Percentiles rank a stretch among this genome's conserved stretches.
These are phyloP conservation scores for Actinernus sp. DNA, from an alignment of 92 coral and sea anemone species.

Conservation along the genomic window DNA sequence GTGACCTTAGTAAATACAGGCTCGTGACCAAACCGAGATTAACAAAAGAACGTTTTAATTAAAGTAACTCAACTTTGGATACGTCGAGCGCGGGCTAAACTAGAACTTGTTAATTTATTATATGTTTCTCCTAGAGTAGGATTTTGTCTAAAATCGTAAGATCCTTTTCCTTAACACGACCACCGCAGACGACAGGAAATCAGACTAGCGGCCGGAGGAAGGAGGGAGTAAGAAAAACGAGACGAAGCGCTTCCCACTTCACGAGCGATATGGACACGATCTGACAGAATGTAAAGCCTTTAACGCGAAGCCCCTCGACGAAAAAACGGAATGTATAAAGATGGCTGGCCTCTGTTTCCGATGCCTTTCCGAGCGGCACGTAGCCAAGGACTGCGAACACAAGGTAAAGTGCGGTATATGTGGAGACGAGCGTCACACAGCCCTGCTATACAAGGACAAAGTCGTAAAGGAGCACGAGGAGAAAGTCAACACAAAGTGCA, in stretches of 20 bases:
- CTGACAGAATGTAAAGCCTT: slow-evolving; percentile 54
- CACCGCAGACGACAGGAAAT: too few species aligned
- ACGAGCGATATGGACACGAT: slow-evolving; percentile 61
- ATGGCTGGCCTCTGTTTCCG: slow-evolving; percentile 63
- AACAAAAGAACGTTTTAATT: too few species aligned
- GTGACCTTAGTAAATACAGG: too few species aligned
- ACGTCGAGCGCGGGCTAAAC: too few species aligned
- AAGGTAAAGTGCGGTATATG: slow-evolving; percentile 49
- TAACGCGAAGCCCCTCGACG: slow-evolving; percentile 45
- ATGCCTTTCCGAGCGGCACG: slow-evolving; percentile 38
- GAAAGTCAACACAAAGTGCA: slow-evolving; percentile 24
- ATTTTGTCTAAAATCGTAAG: too few species aligned
- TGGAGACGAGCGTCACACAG: slow-evolving; percentile 44
- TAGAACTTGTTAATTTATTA: too few species aligned
- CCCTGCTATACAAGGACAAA: slow-evolving; percentile 60
- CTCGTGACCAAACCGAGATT: too few species aligned
- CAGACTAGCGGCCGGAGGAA: too few species aligned
- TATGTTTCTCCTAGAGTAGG: too few species aligned
- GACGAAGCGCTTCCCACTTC: slow-evolving; percentile 45
- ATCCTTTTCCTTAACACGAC: too few species aligned
- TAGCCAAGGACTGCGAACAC: slow-evolving; percentile 49
- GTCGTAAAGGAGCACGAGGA: slow-evolving; percentile 17
- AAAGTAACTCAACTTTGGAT: too few species aligned
- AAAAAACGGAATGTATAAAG: slow-evolving; percentile 54
- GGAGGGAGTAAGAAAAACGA: neutral